These are phyloP conservation scores for Parnassius orleans DNA, from an alignment of 2,888 invertebrate genomes.

Conservation along the genomic window DNA sequence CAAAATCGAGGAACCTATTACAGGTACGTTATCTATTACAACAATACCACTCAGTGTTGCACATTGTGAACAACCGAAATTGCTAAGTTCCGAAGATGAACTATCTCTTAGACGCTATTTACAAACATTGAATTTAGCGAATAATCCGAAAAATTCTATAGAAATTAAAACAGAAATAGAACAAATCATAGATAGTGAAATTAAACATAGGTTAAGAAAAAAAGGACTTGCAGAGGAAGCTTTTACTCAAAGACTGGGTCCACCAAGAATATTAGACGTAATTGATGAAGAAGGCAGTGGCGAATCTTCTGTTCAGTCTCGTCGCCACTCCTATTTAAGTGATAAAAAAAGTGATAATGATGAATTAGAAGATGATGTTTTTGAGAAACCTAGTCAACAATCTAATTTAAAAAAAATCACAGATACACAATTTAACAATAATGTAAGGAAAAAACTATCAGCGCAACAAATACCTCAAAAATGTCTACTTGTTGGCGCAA, in stretches of 20 bases:
- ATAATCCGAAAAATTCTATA: constrained; percentile 64
- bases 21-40: constrained; percentile 61
- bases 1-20: constrained; percentile 47
- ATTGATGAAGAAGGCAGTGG: constrained; percentile 88
- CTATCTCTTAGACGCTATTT: constrained; percentile 77
- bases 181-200: constrained; percentile 67
- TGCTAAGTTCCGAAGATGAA: constrained; percentile 81
- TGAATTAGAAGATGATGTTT: constrained; percentile 76
- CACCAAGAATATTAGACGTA: constrained; percentile 86
- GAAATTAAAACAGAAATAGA: constrained; percentile 74
- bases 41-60: constrained; percentile 68
- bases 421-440: constrained; percentile 3
- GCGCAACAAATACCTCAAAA: constrained; percentile 64
- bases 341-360: constrained; percentile 72
- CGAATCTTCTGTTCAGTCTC: constrained; percentile 82
- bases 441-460: constrained; percentile 42
- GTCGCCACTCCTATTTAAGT: constrained; percentile 75
- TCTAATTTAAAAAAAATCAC: constrained; percentile 9
- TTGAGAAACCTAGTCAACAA: constrained; percentile 49
- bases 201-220: constrained; percentile 64
- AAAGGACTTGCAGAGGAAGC: constrained; percentile 66
- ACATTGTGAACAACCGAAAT: constrained; percentile 60
- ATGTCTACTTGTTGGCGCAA: constrained; percentile 82
- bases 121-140: constrained; percentile 78
- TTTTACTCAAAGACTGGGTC: constrained; percentile 71